Evolutionary conservation across 2,797 vertebrate genomes (phyloP).

Genomic region (Parotocinclus haroldoi): DNA sequence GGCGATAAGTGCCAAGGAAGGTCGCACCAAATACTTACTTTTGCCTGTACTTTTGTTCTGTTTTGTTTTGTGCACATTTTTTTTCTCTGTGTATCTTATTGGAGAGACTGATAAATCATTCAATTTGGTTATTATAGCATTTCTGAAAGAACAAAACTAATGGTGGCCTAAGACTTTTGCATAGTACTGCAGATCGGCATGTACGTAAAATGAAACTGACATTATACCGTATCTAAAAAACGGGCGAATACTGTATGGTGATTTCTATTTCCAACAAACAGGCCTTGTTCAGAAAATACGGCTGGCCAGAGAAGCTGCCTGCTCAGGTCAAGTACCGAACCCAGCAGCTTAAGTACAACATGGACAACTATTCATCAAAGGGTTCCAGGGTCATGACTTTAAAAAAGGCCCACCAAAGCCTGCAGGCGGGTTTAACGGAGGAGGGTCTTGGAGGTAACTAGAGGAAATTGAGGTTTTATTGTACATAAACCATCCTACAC

Average conservation of each 20-base stretch:
- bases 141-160: background rate
- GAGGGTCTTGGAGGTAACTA: conserved; percentile 60
- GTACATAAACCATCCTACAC: too few species aligned
- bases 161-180: background rate
- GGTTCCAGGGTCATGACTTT: conserved; percentile 61
- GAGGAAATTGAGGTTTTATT: too few species aligned
- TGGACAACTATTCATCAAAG: conserved; percentile 77
- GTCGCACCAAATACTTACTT: too few species aligned
- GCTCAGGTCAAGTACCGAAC: conserved; percentile 67
- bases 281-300: conserved; percentile 75
- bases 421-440: conserved; percentile 56
- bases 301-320: conserved; percentile 71
- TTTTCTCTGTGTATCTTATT: too few species aligned
- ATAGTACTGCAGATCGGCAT: too few species aligned
- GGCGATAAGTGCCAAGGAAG: too few species aligned
- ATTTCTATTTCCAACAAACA: conserved; percentile 46
- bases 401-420: conserved; percentile 67
- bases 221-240: too few species aligned
- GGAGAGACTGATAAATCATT: too few species aligned
- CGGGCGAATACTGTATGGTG: background rate
- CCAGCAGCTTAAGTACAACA: conserved; percentile 73
- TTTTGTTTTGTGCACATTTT: too few species aligned
- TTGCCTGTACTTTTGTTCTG: too few species aligned
- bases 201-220: too few species aligned
- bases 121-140: too few species aligned